Base-by-base conservation (phyloP, 2,113 vertebrate species). In the Aplodontia rufa region DNA sequence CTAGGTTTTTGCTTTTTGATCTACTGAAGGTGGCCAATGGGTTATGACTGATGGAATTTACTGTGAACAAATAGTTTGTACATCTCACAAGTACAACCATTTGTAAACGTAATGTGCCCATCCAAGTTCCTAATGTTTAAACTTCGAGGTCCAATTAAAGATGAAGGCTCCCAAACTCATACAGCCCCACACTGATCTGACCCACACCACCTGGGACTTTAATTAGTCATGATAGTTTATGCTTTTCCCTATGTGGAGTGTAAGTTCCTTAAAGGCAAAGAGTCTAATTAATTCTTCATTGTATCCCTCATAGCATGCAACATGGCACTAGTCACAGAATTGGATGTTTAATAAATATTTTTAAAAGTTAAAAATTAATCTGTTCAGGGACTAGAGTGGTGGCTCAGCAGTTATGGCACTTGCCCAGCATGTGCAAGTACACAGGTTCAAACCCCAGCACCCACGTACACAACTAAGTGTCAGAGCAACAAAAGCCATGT, bases 311-410 rank as follows among this genome's bases (percentile, higher is more conserved):
- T 40, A 92, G n/a, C 30, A 87, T 51, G 42, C 7, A 53, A 49
- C 22, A 87, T 37, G 80, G 71, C n/a, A 51, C 2, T 84, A 47
- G n/a, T 60, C 45, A 93, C 5, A 82, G 72, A 74, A 90, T 0
- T 69, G 16, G 20, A 49, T 83, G 72, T n/a, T 89, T 74, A 85
- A 93, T 62, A 92, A 55, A 92, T 5, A 6, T 81, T 91, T 91
- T 83, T 90, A 9, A 95, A 88, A n/a, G n/a, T n/a, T n/a, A n/a
- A 94, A 87, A 93, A 74, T 89, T 89, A 92, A 86, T 40, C 1
- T 85, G 13, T 66, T 92, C 85, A 90, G n/a, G n/a, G n/a, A n/a
- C n/a, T n/a, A n/a, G n/a, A n/a, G n/a, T n/a, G n/a, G n/a, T n/a
- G n/a, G n/a, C n/a, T n/a, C n/a, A n/a, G n/a, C n/a, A n/a, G n/a